Evolutionary conservation across 1,140 invertebrate genomes (phyloP).

Genomic region (Olivierus martensii): DNA sequence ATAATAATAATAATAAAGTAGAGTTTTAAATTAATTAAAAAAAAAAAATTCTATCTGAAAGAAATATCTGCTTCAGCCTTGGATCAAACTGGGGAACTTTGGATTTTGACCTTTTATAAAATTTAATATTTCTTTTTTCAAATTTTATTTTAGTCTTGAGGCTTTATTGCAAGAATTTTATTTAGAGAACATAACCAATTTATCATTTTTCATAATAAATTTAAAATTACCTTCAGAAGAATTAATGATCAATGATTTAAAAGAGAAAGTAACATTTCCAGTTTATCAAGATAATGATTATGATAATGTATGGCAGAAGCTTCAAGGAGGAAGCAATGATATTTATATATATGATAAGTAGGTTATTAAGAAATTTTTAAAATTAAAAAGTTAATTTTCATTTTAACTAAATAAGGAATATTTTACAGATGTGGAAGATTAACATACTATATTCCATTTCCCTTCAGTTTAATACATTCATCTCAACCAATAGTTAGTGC

Average conservation of each 20-base stretch:
- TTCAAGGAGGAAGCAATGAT: slow-evolving; percentile 27
- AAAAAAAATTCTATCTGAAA: too few species aligned
- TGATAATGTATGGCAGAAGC: slow-evolving; percentile 21
- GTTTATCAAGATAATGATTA: slow-evolving; percentile 27
- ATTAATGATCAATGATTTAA: slow-evolving; percentile 11
- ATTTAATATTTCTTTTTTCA: background rate
- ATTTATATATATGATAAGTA: slow-evolving; percentile 30
- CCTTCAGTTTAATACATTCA: slow-evolving; percentile 22
- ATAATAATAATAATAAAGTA: too few species aligned
- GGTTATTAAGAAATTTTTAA: background rate
- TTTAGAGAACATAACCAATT: slow-evolving; percentile 17
- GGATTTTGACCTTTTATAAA: too few species aligned
- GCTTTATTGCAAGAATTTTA: slow-evolving; percentile 13
- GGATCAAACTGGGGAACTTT: too few species aligned
- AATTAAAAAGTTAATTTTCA: background rate
- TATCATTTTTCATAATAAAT: slow-evolving; percentile 28
- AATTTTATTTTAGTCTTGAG: slow-evolving; percentile 22
- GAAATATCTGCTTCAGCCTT: too few species aligned
- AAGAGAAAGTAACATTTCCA: slow-evolving; percentile 19
- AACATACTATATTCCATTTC: slow-evolving; percentile 24
- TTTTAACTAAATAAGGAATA: background rate
- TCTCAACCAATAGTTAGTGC: slow-evolving; percentile 17
- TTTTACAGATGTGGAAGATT: slow-evolving; percentile 25
- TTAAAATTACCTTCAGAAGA: slow-evolving; percentile 13
- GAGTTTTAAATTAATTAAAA: too few species aligned